Evolutionary conservation across 2,888 invertebrate species (phyloP).

Genomic region (Habrosyne pyritoides): DNA sequence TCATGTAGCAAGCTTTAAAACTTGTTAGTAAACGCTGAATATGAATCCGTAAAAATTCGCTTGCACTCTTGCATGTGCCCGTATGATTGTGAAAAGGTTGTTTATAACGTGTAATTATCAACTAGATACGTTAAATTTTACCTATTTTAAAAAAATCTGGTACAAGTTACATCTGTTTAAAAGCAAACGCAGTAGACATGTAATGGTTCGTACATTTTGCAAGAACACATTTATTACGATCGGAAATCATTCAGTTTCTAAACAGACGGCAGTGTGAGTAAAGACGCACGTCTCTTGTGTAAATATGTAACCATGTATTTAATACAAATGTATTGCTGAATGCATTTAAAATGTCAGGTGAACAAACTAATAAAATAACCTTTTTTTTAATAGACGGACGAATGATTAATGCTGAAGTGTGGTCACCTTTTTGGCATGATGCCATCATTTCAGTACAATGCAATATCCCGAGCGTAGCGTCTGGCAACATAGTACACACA

Average conservation of each 20-base stretch:
- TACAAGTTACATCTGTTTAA: slow-evolving; percentile 63
- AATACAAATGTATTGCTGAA: slow-evolving; percentile 24
- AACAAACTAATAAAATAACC: slow-evolving; percentile 58
- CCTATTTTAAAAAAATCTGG: slow-evolving; percentile 54
- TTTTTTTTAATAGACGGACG: slow-evolving; percentile 28
- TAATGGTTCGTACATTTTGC: slow-evolving; percentile 54
- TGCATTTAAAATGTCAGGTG: slow-evolving; percentile 38
- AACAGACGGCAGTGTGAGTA: slow-evolving; percentile 40
- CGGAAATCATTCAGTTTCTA: slow-evolving; percentile 66
- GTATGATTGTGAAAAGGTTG: background rate
- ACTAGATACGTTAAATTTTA: slow-evolving; percentile 38
- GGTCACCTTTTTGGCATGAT: slow-evolving; percentile 46
- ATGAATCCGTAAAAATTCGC: background rate
- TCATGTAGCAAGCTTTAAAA: no score
- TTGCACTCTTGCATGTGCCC: background rate
- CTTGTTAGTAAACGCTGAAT: background rate
- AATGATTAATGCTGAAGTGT: slow-evolving; percentile 45
- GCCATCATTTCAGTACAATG: slow-evolving; percentile 42
- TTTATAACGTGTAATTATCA: slow-evolving; percentile 17
- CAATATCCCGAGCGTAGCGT: slow-evolving; percentile 26
- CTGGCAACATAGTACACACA: slow-evolving; percentile 11
- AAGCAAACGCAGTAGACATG: slow-evolving; percentile 52
- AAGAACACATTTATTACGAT: slow-evolving; percentile 62
- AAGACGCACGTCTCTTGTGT: slow-evolving; percentile 5
- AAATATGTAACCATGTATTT: slow-evolving; percentile 22